A percentile compares a stretch with the other conserved stretches of the same genome.
These are phyloP conservation scores for Martes martes DNA, from an alignment of 2,113 vertebrate genomes.

Conservation along the genomic window DNA sequence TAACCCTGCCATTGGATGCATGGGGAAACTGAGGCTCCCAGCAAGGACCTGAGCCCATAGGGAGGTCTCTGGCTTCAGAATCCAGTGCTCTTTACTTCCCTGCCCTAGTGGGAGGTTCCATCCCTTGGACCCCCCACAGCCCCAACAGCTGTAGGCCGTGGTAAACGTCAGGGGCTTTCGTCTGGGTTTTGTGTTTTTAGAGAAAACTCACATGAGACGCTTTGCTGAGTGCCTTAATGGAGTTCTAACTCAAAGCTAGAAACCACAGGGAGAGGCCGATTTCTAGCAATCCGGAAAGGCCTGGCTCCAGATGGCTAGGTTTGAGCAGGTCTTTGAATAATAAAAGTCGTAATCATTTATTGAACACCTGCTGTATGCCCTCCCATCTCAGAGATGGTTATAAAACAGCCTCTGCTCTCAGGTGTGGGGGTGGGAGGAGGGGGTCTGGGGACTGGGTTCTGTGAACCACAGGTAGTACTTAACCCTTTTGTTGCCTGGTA, in stretches of 20 bases:
- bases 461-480: neutral
- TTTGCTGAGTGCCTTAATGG: slow-evolving; percentile 65
- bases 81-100: neutral
- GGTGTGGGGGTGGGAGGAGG: neutral
- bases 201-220: slow-evolving; percentile 41
- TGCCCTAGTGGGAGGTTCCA: accelerated
- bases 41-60: neutral
- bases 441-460: neutral
- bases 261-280: neutral
- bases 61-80: neutral
- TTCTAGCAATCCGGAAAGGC: slow-evolving; percentile 36
- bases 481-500: neutral
- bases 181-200: slow-evolving; percentile 44
- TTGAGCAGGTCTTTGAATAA: slow-evolving; percentile 45
- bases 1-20: neutral
- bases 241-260: slow-evolving; percentile 27
- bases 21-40: neutral
- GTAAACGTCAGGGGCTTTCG: neutral
- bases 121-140: accelerated
- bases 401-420: neutral
- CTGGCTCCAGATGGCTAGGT: slow-evolving; percentile 36
- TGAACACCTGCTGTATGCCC: slow-evolving; percentile 57
- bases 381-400: neutral
- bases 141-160: accelerated
- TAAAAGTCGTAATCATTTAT: slow-evolving; percentile 44